Conservation (phyloP, 2,888 invertebrate species). For the Sinodicranocentrus sp. region DNA sequence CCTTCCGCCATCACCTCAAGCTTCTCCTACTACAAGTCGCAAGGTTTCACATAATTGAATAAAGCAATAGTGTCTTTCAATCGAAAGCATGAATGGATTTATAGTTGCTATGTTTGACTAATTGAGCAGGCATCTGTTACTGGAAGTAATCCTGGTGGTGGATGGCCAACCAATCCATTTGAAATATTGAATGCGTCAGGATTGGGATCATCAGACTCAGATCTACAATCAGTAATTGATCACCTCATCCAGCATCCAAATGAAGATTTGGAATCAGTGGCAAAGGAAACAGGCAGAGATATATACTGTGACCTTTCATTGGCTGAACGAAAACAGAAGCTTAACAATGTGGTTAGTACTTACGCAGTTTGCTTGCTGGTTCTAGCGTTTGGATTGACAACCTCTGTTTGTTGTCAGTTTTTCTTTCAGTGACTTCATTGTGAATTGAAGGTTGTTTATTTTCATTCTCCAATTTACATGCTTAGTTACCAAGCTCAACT, state of each 20-base stretch:
- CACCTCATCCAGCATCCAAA: slow-evolving; percentile 80
- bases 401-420: slow-evolving; percentile 57
- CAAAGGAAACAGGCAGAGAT: slow-evolving; percentile 91
- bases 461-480: no score
- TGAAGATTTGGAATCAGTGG: slow-evolving; percentile 91
- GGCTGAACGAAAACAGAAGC: slow-evolving; percentile 85
- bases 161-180: slow-evolving; percentile 71
- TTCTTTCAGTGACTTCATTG: slow-evolving; percentile 30
- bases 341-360: slow-evolving; percentile 89
- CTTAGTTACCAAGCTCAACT: no score
- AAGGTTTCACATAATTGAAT: slow-evolving; percentile 78
- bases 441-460: not conserved
- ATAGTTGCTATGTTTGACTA: no score
- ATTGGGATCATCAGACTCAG: slow-evolving; percentile 75
- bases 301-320: slow-evolving; percentile 86
- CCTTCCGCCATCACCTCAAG: slow-evolving; percentile 78
- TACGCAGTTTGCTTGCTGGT: slow-evolving; percentile 49
- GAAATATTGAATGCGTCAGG: slow-evolving; percentile 71
- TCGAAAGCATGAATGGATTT: no score
- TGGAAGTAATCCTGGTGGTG: slow-evolving; percentile 48
- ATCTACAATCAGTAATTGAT: slow-evolving; percentile 77
- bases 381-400: slow-evolving; percentile 50
- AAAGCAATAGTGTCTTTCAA: not conserved
- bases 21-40: slow-evolving; percentile 79
- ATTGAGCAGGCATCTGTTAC: slow-evolving; percentile 64